Evolutionary conservation across 2,113 vertebrate genomes (phyloP), one percentile per base, ranked within the genome.

Genomic region (Lophochroa leadbeateri): DNA sequence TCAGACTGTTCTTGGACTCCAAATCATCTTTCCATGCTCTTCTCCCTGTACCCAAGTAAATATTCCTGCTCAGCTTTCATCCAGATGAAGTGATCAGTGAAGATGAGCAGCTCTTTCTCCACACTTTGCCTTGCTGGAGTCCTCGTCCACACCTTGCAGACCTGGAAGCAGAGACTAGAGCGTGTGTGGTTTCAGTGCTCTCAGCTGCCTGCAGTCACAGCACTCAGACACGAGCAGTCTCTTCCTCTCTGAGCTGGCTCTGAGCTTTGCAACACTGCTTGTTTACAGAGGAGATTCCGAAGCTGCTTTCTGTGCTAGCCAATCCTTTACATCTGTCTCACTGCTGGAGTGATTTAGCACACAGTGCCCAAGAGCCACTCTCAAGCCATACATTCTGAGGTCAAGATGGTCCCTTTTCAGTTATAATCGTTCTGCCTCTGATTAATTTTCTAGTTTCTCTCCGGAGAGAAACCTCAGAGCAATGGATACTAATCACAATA

Each of bases 301-400:
- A 63, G 92, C 82, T 29, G 90, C 79, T 87, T 21, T 60, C 87
- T 35, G 33, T 10, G 82, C 79, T 14, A 52, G 88, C 96, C 96
- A 94, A 77, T 87, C 92, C 94, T 88, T 43, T 23, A 33, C 95
- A 44, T 28, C 79, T 19, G 44, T 1, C 87, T 92, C n/a, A 5
- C 47, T 35, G 11, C 8, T 8, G 64, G 41, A 33, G 41, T 24
- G 76, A 60, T 57, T 33, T 7, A 29, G 63, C 88, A n/a, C 31
- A 0, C 46, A 68, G 85, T 65, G 67, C 68, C 82, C 68, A 4
- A 41, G 68, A 88, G 69, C 88, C 50, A 17, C 24, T 0, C 77
- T 68, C 57, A 5, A 18, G 2, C 31, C 83, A 3, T 6, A 47
- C 69, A 7, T 63, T 41, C 50, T 63, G 67, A 5, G 76, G 43